Conservation (phyloP, 2,888 invertebrate genomes). For the Lasius platythorax region DNA sequence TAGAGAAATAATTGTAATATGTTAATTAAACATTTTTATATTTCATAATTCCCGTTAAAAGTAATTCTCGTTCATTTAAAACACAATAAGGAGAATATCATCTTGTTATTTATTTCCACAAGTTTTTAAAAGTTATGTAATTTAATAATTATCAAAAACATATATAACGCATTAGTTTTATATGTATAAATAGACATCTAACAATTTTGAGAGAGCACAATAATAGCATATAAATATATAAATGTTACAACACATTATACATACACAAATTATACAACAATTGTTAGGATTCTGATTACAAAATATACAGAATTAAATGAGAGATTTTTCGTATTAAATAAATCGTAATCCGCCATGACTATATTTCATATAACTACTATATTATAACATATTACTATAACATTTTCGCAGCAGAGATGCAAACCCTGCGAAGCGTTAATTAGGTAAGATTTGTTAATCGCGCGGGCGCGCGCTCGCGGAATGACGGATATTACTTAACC, state of each 20-base stretch:
- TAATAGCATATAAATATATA: background rate
- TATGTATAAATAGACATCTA: background rate
- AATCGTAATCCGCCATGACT: too few species aligned
- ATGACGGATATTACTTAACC: constrained; percentile 72
- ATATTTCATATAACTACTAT: too few species aligned
- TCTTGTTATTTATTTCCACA: background rate
- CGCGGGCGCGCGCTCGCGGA: background rate
- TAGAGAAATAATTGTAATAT: background rate
- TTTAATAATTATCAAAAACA: background rate
- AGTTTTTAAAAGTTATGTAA: background rate
- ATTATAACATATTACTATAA: background rate
- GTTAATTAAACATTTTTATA: background rate
- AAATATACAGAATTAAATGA: too few species aligned
- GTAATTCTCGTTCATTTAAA: background rate
- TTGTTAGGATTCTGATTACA: too few species aligned
- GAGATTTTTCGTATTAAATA: too few species aligned
- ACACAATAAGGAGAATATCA: background rate
- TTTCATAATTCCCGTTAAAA: background rate
- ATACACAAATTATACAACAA: too few species aligned
- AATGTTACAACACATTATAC: background rate
- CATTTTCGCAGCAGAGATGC: constrained; percentile 27
- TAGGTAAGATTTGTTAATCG: constrained; percentile 72
- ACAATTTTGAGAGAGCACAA: background rate
- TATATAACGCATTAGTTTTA: background rate
- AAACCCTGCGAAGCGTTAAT: constrained; percentile 63